These are phyloP conservation scores for Leptogaster cylindrica DNA, from an alignment of 2,888 invertebrate species.

Conservation along the genomic window DNA sequence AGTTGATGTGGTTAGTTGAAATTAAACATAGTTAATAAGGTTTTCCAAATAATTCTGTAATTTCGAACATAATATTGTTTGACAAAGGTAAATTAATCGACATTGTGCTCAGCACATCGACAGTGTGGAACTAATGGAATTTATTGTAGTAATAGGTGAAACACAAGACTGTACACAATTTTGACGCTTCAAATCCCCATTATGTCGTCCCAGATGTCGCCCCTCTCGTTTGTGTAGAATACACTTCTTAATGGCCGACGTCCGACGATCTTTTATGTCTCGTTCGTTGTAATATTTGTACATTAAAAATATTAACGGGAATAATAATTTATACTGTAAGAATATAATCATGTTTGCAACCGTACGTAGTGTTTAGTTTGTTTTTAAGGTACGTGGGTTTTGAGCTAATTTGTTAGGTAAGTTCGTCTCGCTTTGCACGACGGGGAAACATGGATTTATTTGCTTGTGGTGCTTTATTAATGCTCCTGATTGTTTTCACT, in stretches of 20 bases:
- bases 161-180: too few relatives aligned
- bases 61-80: too few relatives aligned
- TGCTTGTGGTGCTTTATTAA: background rate
- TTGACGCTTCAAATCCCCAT: constrained; percentile 12
- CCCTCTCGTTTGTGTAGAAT: constrained; percentile 3
- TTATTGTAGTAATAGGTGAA: too few relatives aligned
- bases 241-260: constrained; percentile 40
- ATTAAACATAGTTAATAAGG: too few relatives aligned
- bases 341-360: constrained; percentile 21
- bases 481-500: constrained; percentile 12
- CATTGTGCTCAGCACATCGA: too few relatives aligned
- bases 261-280: constrained; percentile 31
- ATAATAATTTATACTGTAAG: background rate
- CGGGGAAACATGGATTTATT: constrained; percentile 12
- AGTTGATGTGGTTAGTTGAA: too few relatives aligned
- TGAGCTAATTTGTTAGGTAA: constrained; percentile 31
- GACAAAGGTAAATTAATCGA: too few relatives aligned
- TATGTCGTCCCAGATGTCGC: too few relatives aligned
- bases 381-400: background rate
- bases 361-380: background rate
- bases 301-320: background rate
- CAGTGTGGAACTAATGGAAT: too few relatives aligned
- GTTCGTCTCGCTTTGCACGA: constrained; percentile 7
- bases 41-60: too few relatives aligned
- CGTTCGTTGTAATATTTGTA: constrained; percentile 25